phyloP scores from a whole-genome alignment of 1,140 invertebrate species.

The Drosophila baimaii region DNA sequence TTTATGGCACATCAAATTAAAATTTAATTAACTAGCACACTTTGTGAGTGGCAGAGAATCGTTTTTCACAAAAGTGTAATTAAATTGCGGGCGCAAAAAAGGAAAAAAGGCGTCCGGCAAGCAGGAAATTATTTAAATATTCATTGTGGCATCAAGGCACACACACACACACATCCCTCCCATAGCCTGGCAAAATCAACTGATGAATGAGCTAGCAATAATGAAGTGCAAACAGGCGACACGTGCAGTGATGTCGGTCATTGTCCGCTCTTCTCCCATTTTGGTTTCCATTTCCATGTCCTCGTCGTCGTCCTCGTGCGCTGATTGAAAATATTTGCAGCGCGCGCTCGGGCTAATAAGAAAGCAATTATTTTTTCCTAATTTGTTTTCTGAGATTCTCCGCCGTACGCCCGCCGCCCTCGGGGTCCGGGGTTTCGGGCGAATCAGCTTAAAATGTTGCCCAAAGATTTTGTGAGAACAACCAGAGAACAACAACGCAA shows the following conservation, averaged over 20 bases:
- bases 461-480: conserved; percentile 19
- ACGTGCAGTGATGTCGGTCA: conserved; percentile 42
- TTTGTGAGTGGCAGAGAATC: conserved; percentile 18
- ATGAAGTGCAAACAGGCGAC: conserved; percentile 61
- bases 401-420: not conserved
- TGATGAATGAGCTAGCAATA: conserved; percentile 70
- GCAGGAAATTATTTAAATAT: conserved; percentile 61
- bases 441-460: conserved; percentile 72
- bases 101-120: conserved; percentile 14
- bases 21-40: conserved; percentile 67
- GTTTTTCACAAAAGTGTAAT: conserved; percentile 71
- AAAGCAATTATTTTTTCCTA: conserved; percentile 70
- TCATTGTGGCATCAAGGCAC: conserved; percentile 41
- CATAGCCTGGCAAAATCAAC: conserved; percentile 57
- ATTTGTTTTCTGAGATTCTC: conserved; percentile 62
- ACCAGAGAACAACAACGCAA: conserved; percentile 44
- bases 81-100: conserved; percentile 52
- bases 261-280: not conserved
- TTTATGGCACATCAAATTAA: conserved; percentile 61
- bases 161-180: too few relatives aligned
- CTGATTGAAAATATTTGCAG: conserved; percentile 65
- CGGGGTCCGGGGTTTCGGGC: not conserved
- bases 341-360: conserved; percentile 58
- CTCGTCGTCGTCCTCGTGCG: conserved; percentile 16
- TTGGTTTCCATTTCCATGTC: conserved; percentile 3